These are phyloP conservation scores for Columba janthina DNA, from an alignment of 2,113 vertebrate genomes.

Conservation along the genomic window DNA sequence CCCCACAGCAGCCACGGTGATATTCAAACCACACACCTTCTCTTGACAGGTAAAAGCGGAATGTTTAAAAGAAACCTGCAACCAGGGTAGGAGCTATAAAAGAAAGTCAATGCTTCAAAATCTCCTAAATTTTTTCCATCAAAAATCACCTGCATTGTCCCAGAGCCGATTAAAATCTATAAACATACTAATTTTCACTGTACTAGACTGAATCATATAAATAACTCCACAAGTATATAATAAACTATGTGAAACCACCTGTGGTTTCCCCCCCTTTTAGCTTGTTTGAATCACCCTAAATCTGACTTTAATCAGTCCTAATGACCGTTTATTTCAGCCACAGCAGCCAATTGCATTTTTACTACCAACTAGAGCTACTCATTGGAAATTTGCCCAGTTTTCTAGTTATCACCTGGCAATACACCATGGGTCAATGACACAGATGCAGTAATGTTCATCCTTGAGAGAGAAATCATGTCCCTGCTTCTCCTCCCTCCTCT, in stretches of 20 bases:
- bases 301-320: conserved; percentile 77
- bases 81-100: neutral
- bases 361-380: conserved; percentile 65
- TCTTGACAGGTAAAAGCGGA: neutral
- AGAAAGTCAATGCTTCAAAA: neutral
- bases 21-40: neutral
- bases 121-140: neutral
- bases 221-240: conserved; percentile 51
- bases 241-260: conserved; percentile 62
- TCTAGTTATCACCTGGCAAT: conserved; percentile 65
- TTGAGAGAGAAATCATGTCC: neutral
- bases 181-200: conserved; percentile 26
- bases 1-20: neutral
- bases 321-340: conserved; percentile 72
- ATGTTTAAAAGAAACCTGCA: neutral
- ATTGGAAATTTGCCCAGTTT: conserved; percentile 63
- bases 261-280: conserved; percentile 62
- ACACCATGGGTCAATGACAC: conserved; percentile 13
- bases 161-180: neutral
- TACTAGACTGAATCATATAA: conserved; percentile 34
- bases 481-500: neutral
- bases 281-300: conserved; percentile 66
- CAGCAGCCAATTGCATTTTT: conserved; percentile 64
- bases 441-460: neutral
- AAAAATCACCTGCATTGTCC: conserved; percentile 20